Evolutionary conservation across 2,113 vertebrate genomes (phyloP), one percentile per base, ranked within the genome.

Genomic region (Hystrix cristata): DNA sequence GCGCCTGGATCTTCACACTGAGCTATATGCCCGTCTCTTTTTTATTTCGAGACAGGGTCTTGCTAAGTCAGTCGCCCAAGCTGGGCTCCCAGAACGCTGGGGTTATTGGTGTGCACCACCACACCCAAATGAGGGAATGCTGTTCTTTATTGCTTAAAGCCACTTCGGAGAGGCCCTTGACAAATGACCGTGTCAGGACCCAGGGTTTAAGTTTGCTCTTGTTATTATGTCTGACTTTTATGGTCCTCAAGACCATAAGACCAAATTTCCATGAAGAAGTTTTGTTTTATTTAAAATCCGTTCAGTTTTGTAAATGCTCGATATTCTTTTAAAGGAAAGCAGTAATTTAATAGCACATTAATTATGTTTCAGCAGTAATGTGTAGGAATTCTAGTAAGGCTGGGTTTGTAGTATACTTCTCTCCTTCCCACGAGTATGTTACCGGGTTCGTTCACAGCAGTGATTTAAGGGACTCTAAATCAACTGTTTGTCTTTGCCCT

Each of bases 201-300:
- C 2, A 12, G 18, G 38, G n/a, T n/a, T 92, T 74, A 57, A 59
- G 27, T 78, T 81, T 85, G 65, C 53, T 31, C n/a, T 74, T 59
- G 51, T 53, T 65, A 16, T 38, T 34, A 27, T 15, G 57, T 81
- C 18, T 29, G 27, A 76, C 85, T 94, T 94, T 86, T n/a, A 43
- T 53, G 71, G 43, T 74, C 34, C 48, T 87, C 43, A 80, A 67
- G 64, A 48, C 23, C 4, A 34, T 91, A 65, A 51, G 25, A 48
- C 46, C 25, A 48, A 14, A 51, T 76, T 48, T 76, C 34, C 64
- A 25, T 76, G 51, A 84, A 51, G 29, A 67, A 69, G 27, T 55
- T 93, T 90, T 15, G 23, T 94, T 94, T 97, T 48, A 78, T 93
- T 53, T 79, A 90, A 89, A 87, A 25, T 90, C 89, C 48, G 7